Evolutionary conservation across 2,888 invertebrate genomes (phyloP), one percentile per base, ranked within the genome.

Genomic region (Erpobdella octoculata): DNA sequence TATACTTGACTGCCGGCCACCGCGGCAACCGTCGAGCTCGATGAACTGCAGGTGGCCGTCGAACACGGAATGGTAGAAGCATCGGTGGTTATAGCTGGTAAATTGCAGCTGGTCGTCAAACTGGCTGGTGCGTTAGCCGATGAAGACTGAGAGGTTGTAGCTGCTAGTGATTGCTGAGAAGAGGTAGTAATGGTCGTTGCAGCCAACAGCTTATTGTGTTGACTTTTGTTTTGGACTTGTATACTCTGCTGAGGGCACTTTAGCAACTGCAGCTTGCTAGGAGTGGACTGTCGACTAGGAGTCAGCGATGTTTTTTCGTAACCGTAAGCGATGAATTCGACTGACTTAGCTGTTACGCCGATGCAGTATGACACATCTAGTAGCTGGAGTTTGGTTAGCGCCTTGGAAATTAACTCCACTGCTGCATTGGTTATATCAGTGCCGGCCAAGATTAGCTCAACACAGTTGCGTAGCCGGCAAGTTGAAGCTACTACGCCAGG

Each of bases 381-480:
- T 76, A 88, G 88, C 72, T 87, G 87, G 70, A 94, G 85, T 12
- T 75, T 74, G 5, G 77, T 78, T 70, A 84, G 73, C 74, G 83
- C 79, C 62, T 80, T 78, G 12, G 80, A 78, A 31, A 84, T 78
- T 36, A 82, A 78, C 68, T 81, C 86, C 83, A 92, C 86, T 0
- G 91, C 88, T n/a, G 91, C 89, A 81, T 94, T 94, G 0, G 92
- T 91, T 75, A 95, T 88, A 78, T 93, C 92, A 0, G 92, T 92
- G 15, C 93, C 93, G 15, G 91, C 89, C 70, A 94, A 85, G 74
- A 89, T 87, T 25, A 95, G 85, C 71, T 88, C 88, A 75, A 88
- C 87, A 37, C 94, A 84, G 76, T 90, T 89, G 58, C 91, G 88
- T 48, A 94, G 86, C 8, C 91, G 87, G 21, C 89, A 89, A 75